Base-by-base conservation (phyloP, 2,113 vertebrate species). In the Poecilia latipinna region DNA sequence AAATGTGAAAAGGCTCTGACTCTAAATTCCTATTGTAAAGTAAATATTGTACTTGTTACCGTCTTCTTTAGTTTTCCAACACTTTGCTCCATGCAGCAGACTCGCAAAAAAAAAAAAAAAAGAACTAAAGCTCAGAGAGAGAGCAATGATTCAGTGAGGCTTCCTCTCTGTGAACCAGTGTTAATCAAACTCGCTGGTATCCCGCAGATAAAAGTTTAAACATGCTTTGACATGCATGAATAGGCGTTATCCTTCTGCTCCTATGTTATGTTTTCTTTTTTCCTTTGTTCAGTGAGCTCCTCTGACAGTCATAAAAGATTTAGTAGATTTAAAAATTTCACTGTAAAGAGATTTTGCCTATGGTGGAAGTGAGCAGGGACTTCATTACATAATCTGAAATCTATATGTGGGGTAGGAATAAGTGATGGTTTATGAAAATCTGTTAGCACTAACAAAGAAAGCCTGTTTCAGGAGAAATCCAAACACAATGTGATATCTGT, bases 191-290 rank as follows among this genome's bases (percentile, higher is more conserved):
- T 74, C 82, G 84, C 76, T 82, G 75, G 77, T 75, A 84, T 85
- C 83, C 63, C 51, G 61, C 78, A 79, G 77, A 90, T 90, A 81
- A 91, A 92, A 82, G 42, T 90, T 93, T 91, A 22, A 92, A 79
- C 82, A 82, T 66, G 82, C 82, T 89, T 80, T 90, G 72, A 86
- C 90, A 92, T 90, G 90, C 88, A 89, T 90, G 89, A 90, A 85
- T 65, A 74, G 65, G 15, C 73, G 69, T 81, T 51, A 75, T 84
- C 78, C 78, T 75, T 73, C 74, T 75, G 86, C 83, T 77, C 84
- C 75, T 69, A 51, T 71, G 70, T 81, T 69, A 68, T 66, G 17
- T 29, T 65, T 32, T 51, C 12, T 6, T 32, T 70, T 57, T 11
- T 63, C 72, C 57, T 35, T 26, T 2, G 15, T 61, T 39, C 37